Percentiles rank a stretch among this genome's conserved stretches.
phyloP scores from a whole-genome alignment of 2,888 invertebrate genomes.

The Scelioninae gen. 1 region DNA sequence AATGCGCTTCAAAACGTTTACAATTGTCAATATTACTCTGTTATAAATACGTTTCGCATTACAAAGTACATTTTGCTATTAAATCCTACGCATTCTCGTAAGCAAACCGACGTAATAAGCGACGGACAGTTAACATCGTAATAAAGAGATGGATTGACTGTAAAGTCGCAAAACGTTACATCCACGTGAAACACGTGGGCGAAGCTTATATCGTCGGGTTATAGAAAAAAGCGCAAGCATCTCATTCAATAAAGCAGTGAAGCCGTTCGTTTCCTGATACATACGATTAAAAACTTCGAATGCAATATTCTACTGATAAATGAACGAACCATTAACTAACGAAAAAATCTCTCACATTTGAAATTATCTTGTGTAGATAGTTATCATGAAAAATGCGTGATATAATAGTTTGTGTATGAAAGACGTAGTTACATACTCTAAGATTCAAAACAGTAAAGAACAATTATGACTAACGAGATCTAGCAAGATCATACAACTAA shows the following conservation, averaged over 20 bases:
- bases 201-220: constrained; percentile 50
- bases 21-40: constrained; percentile 58
- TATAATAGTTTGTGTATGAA: neutral
- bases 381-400: constrained; percentile 5
- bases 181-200: constrained; percentile 63
- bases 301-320: constrained; percentile 30
- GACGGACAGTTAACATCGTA: constrained; percentile 65
- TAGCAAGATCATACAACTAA: too few species aligned
- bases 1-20: constrained; percentile 19
- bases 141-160: constrained; percentile 65
- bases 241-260: constrained; percentile 48
- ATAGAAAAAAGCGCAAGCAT: constrained; percentile 43
- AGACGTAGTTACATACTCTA: too few species aligned
- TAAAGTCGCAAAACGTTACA: constrained; percentile 66
- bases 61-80: constrained; percentile 59
- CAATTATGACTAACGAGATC: too few species aligned
- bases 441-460: too few species aligned
- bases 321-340: constrained; percentile 5
- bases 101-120: constrained; percentile 63
- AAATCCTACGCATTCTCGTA: constrained; percentile 59
- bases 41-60: constrained; percentile 62
- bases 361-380: neutral
- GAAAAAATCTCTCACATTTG: constrained; percentile 8
- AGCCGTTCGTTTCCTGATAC: constrained; percentile 37
- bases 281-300: constrained; percentile 21